phyloP scores from a whole-genome alignment of 1,140 invertebrate genomes.

The Charaxes varanes region DNA sequence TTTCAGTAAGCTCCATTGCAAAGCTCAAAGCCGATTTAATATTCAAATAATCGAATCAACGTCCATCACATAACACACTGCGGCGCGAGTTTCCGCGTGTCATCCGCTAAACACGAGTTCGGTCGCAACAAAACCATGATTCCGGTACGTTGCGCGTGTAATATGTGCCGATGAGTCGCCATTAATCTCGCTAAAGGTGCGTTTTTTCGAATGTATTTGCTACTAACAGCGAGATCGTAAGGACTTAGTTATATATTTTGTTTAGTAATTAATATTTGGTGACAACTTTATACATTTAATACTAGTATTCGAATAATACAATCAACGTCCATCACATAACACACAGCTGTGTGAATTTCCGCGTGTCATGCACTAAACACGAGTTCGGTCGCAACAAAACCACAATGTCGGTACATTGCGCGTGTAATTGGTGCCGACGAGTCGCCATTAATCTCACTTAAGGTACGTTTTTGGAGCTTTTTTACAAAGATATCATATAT shows the following conservation, averaged over 20 bases:
- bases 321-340: conserved; percentile 22
- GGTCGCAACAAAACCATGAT: conserved; percentile 51
- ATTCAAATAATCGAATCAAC: conserved; percentile 19
- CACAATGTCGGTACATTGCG: conserved; percentile 60
- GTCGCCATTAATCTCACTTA: conserved; percentile 63
- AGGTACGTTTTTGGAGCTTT: conserved; percentile 1
- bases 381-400: conserved; percentile 48
- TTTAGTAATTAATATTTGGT: too few species aligned
- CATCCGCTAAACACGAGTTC: conserved; percentile 46
- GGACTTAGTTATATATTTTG: too few species aligned
- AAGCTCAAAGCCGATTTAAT: conserved; percentile 2
- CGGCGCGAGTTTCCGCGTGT: conserved; percentile 32
- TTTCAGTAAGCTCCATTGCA: conserved; percentile 5
- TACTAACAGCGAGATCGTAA: too few species aligned
- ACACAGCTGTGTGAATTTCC: conserved; percentile 21
- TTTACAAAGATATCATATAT: too few species aligned
- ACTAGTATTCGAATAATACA: conserved; percentile 16
- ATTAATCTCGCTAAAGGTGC: conserved; percentile 55
- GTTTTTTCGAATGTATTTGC: neutral
- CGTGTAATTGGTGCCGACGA: conserved; percentile 64
- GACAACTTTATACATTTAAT: too few species aligned
- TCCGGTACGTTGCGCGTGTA: conserved; percentile 67
- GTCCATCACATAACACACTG: conserved; percentile 19
- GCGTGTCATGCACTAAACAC: conserved; percentile 48
- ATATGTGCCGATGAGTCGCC: conserved; percentile 55